phyloP scores from a whole-genome alignment of 2,888 invertebrate species.

The Athrips mouffetella region DNA sequence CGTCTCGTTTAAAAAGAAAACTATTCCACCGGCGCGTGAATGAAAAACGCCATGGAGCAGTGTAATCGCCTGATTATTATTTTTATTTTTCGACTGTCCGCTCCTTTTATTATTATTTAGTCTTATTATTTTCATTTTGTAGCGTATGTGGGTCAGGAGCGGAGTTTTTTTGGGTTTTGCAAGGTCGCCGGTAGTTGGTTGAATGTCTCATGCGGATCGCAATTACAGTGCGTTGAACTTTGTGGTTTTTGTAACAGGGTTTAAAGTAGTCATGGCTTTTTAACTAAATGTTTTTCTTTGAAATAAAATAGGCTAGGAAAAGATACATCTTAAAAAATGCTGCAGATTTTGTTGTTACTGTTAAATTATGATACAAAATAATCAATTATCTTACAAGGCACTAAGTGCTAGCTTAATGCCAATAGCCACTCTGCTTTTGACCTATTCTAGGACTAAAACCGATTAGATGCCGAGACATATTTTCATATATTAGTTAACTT shows the following conservation, averaged over 20 bases:
- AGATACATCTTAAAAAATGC: no score
- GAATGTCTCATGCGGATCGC: slow-evolving; percentile 37
- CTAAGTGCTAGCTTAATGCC: no score
- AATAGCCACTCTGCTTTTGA: no score
- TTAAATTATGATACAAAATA: no score
- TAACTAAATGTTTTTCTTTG: no score
- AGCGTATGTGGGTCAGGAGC: slow-evolving; percentile 74
- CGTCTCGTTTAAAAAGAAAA: slow-evolving; percentile 68
- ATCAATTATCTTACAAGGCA: no score
- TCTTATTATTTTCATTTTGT: slow-evolving; percentile 66
- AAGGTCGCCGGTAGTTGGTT: slow-evolving; percentile 53
- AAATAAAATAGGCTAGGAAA: no score
- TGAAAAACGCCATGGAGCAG: slow-evolving; percentile 69
- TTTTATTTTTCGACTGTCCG: slow-evolving; percentile 62
- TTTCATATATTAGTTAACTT: no score
- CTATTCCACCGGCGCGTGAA: slow-evolving; percentile 73
- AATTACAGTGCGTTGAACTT: slow-evolving; percentile 41
- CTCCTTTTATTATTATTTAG: slow-evolving; percentile 65
- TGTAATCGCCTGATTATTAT: slow-evolving; percentile 74
- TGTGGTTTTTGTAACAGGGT: neutral
- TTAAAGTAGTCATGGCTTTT: neutral
- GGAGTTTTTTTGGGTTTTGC: slow-evolving; percentile 65
- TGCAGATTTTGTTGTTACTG: no score
- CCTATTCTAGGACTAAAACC: no score
- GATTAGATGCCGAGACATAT: no score